Percentiles rank a stretch among this genome's conserved stretches.
phyloP scores from a whole-genome alignment of 2,888 invertebrate species.

The Cylloceria caligata region DNA sequence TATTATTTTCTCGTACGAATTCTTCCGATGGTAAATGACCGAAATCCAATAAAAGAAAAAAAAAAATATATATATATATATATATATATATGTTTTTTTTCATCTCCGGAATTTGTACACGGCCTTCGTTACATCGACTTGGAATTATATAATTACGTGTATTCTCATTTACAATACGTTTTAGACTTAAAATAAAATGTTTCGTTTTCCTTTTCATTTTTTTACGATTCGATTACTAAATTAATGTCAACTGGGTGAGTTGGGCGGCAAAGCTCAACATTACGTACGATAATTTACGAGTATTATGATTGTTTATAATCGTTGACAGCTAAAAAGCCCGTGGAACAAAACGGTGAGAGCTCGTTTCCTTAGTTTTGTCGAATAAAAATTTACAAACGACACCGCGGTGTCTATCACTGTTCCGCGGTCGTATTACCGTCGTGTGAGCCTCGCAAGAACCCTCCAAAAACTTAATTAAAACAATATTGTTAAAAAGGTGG shows the following conservation, averaged over 20 bases:
- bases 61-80: constrained; percentile 13
- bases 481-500: constrained; percentile 22
- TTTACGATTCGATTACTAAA: constrained; percentile 52
- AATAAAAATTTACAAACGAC: constrained; percentile 25
- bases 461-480: neutral
- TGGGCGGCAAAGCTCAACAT: constrained; percentile 67
- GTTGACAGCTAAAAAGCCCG: constrained; percentile 77
- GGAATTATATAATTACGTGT: neutral
- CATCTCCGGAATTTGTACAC: neutral
- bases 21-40: neutral
- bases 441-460: constrained; percentile 1
- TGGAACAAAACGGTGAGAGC: constrained; percentile 77
- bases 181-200: neutral
- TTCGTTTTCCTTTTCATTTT: constrained; percentile 37
- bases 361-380: constrained; percentile 33
- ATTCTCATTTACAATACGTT: neutral
- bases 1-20: constrained; percentile 3
- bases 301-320: constrained; percentile 73
- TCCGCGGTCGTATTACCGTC: constrained; percentile 1
- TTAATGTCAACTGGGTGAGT: constrained; percentile 67
- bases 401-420: constrained; percentile 38
- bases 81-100: neutral
- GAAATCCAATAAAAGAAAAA: too few species aligned
- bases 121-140: neutral
- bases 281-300: constrained; percentile 73